Conservation (phyloP, 1,140 invertebrate genomes). For the Brachionus asplanchnoidis region DNA sequence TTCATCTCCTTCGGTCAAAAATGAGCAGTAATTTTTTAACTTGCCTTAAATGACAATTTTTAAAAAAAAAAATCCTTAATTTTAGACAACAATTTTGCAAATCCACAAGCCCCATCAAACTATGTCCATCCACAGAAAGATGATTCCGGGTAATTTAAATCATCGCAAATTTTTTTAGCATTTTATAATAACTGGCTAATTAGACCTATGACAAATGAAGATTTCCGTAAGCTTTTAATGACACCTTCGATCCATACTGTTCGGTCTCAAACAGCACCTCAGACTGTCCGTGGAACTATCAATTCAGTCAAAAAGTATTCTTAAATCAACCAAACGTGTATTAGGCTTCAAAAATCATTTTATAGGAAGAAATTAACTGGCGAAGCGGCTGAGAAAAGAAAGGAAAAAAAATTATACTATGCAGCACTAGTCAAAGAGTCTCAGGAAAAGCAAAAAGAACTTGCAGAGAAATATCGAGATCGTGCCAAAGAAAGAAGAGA, state of each 20-base stretch:
- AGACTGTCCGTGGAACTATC: not conserved
- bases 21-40: not conserved
- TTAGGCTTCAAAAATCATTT: not conserved
- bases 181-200: slow-evolving; percentile 35
- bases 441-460: slow-evolving; percentile 86
- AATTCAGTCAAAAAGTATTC: not conserved
- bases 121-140: slow-evolving; percentile 36
- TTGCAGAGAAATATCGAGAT: slow-evolving; percentile 90
- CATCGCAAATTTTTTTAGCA: not conserved
- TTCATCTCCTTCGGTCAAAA: not conserved
- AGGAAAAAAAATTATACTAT: slow-evolving; percentile 61
- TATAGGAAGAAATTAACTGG: not conserved
- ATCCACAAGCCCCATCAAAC: slow-evolving; percentile 26
- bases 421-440: slow-evolving; percentile 89
- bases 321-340: not conserved
- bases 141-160: slow-evolving; percentile 27
- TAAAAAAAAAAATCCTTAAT: not conserved
- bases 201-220: slow-evolving; percentile 78
- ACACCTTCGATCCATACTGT: slow-evolving; percentile 64
- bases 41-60: not conserved
- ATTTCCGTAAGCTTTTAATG: slow-evolving; percentile 90
- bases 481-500: slow-evolving; percentile 87
- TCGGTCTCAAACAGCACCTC: slow-evolving; percentile 13
- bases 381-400: slow-evolving; percentile 18
- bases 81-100: slow-evolving; percentile 16